Conservation (phyloP, 1,140 invertebrate genomes). For the Bombus waltoni region DNA sequence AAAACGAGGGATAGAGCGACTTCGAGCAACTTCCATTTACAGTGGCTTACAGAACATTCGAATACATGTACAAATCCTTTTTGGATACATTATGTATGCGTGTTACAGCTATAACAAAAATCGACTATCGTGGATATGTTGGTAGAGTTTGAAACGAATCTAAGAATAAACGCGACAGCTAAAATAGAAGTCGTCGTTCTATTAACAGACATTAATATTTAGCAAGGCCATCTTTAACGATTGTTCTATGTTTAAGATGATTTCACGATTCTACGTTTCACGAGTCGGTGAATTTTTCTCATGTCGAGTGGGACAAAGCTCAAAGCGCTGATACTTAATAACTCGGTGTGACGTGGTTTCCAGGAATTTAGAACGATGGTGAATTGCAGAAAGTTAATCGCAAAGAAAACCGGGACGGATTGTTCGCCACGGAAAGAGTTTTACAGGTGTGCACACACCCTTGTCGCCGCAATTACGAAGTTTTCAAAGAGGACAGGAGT, state of each 20-base stretch:
- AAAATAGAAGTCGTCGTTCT: too few relatives aligned
- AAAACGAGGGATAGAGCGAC: not conserved
- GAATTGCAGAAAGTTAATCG: conserved; percentile 8
- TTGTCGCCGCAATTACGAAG: conserved; percentile 42
- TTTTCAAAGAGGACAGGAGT: conserved; percentile 39
- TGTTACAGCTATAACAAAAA: too few relatives aligned
- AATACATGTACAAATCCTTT: too few relatives aligned
- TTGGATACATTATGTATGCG: too few relatives aligned
- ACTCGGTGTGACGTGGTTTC: not conserved
- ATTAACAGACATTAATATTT: too few relatives aligned
- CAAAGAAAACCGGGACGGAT: not conserved
- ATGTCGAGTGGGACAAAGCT: not conserved
- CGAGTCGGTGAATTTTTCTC: not conserved
- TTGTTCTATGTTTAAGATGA: not conserved
- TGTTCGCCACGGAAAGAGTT: not conserved
- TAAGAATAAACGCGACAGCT: too few relatives aligned
- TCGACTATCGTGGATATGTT: too few relatives aligned
- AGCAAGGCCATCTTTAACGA: too few relatives aligned
- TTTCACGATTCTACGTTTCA: too few relatives aligned
- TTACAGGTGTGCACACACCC: not conserved
- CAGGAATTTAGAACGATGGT: not conserved
- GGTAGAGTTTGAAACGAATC: too few relatives aligned
- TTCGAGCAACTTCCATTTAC: too few relatives aligned
- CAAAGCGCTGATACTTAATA: not conserved
- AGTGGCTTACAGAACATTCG: too few relatives aligned